A percentile compares a stretch with the other conserved stretches of the same genome.
Conservation (phyloP, 2,888 invertebrate species). For the Lissocephala sabroskyi region DNA sequence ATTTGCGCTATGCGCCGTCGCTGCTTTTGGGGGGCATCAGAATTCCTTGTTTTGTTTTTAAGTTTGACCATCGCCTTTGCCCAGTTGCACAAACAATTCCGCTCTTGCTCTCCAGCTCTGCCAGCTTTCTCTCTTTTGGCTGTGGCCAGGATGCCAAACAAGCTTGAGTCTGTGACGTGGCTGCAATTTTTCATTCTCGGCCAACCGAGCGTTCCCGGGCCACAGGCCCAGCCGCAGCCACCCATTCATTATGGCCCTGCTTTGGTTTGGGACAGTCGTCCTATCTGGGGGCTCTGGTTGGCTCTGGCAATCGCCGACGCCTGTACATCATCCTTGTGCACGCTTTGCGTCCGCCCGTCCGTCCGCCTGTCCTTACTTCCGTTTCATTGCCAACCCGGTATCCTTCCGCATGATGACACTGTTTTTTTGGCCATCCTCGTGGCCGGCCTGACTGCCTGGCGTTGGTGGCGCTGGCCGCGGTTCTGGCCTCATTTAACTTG, state of each 20-base stretch:
- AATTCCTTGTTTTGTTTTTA: constrained; percentile 52
- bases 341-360: constrained; percentile 32
- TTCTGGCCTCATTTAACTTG: constrained; percentile 68
- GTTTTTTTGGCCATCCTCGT: constrained; percentile 47
- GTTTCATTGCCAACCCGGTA: constrained; percentile 57
- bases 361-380: constrained; percentile 42
- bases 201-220: constrained; percentile 11
- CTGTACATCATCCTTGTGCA: constrained; percentile 48
- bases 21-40: constrained; percentile 44
- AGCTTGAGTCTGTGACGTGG: constrained; percentile 42
- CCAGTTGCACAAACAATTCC: constrained; percentile 27
- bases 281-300: constrained; percentile 17
- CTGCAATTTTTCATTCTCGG: constrained; percentile 54
- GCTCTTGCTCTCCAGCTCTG: constrained; percentile 27
- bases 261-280: constrained; percentile 25
- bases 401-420: constrained; percentile 64
- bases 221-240: constrained; percentile 13
- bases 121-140: constrained; percentile 61
- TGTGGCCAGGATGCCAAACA: constrained; percentile 56
- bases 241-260: constrained; percentile 55
- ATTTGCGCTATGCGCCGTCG: constrained; percentile 43
- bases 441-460: constrained; percentile 9
- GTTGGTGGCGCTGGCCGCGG: constrained; percentile 25
- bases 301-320: constrained; percentile 37
- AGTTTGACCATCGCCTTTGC: constrained; percentile 31